Evolutionary conservation across 2,797 vertebrate genomes (phyloP).

Genomic region (Molossus alvarezi): DNA sequence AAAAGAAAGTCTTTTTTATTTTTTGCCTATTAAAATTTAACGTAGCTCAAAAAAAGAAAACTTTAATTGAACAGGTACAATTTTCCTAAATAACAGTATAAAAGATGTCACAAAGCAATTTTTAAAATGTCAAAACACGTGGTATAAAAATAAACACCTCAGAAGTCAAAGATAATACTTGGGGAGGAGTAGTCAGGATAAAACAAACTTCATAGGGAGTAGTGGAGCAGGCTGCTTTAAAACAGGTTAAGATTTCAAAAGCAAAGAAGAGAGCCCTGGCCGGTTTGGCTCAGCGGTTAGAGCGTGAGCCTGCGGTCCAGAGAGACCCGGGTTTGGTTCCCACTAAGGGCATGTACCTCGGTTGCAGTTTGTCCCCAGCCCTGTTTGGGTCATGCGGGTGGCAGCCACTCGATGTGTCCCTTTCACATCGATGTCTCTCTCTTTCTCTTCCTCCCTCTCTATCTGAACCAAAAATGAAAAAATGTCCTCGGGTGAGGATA

Average conservation of each 20-base stretch:
- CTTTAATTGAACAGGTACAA: neutral
- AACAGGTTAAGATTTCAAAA: neutral
- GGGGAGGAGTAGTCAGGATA: neutral
- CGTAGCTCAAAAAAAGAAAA: conserved; percentile 32
- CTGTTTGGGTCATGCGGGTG: too few species aligned
- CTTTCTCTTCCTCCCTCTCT: too few species aligned
- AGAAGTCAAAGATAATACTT: conserved; percentile 28
- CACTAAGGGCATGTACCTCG: too few species aligned
- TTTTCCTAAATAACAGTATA: conserved; percentile 31
- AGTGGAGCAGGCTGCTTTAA: neutral
- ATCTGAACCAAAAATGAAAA: too few species aligned
- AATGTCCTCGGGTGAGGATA: too few species aligned
- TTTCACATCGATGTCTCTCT: too few species aligned
- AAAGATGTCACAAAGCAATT: conserved; percentile 28
- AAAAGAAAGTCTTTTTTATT: neutral
- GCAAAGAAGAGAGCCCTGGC: neutral
- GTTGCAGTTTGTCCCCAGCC: too few species aligned
- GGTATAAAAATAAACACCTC: conserved; percentile 29
- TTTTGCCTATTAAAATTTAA: conserved; percentile 23
- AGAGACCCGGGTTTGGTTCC: too few species aligned
- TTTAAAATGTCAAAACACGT: neutral
- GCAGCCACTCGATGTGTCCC: too few species aligned
- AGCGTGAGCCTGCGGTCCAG: too few species aligned
- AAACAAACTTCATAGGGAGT: neutral
- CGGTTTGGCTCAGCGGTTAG: too few species aligned